Evolutionary conservation across 2,797 vertebrate species (phyloP).

Genomic region (Danionella dracula): DNA sequence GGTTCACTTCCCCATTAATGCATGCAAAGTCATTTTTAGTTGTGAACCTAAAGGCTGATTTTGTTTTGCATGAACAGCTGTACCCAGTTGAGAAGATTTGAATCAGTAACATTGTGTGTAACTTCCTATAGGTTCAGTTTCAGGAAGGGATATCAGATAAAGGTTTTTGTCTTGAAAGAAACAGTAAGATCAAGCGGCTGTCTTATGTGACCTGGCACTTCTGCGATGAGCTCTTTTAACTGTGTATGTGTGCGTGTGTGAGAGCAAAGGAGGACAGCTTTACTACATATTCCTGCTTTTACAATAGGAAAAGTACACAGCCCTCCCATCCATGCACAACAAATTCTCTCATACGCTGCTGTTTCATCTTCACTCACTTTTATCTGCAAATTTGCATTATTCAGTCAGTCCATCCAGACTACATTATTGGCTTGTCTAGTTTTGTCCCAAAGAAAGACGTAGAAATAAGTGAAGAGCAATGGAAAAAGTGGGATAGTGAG

Average conservation of each 20-base stretch:
- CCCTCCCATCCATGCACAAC: slow-evolving; percentile 10
- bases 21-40: too few species aligned
- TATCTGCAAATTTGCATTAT: slow-evolving; percentile 43
- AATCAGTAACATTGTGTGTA: background rate
- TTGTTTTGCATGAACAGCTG: background rate
- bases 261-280: background rate
- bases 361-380: slow-evolving; percentile 20
- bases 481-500: background rate
- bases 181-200: background rate
- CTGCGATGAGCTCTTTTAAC: slow-evolving; percentile 17
- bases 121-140: background rate
- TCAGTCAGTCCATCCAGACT: slow-evolving; percentile 6
- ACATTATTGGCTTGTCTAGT: slow-evolving; percentile 24
- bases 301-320: slow-evolving; percentile 13
- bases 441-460: slow-evolving; percentile 4
- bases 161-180: slow-evolving; percentile 3
- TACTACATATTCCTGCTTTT: background rate
- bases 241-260: background rate
- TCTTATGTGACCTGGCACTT: slow-evolving; percentile 16
- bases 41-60: too few species aligned
- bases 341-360: slow-evolving; percentile 11
- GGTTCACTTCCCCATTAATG: too few species aligned
- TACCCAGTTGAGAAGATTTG: background rate
- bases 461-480: background rate
- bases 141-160: background rate